Percentiles rank a stretch among this genome's conserved stretches.
These are phyloP conservation scores for Brachionus angularis DNA, from an alignment of 1,140 invertebrate species.

Conservation along the genomic window DNA sequence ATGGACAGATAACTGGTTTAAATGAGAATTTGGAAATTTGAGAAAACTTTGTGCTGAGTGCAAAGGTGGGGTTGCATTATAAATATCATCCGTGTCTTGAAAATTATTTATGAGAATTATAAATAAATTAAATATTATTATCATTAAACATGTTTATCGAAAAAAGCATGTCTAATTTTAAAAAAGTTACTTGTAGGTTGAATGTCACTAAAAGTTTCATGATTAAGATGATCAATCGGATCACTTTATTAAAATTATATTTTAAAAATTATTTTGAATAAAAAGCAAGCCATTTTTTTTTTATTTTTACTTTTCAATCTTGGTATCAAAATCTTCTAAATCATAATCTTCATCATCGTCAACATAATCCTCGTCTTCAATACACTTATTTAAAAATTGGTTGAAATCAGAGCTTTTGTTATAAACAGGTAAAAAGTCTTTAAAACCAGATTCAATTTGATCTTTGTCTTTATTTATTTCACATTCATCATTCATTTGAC, in stretches of 20 bases:
- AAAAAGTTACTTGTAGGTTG: not conserved
- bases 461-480: constrained; percentile 9
- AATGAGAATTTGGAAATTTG: not conserved
- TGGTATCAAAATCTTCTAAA: constrained; percentile 16
- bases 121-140: too few species aligned
- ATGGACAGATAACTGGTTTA: constrained; percentile 4
- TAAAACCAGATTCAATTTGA: not conserved
- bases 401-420: not conserved
- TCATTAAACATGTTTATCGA: too few species aligned
- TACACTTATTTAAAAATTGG: not conserved
- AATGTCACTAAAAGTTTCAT: constrained; percentile 42
- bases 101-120: not conserved
- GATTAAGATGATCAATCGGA: constrained; percentile 30
- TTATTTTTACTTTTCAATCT: not conserved
- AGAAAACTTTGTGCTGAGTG: constrained; percentile 4
- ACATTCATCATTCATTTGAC: not conserved
- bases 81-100: constrained; percentile 19
- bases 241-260: constrained; percentile 2
- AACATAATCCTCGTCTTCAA: too few species aligned
- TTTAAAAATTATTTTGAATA: constrained; percentile 1
- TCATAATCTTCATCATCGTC: constrained; percentile 21
- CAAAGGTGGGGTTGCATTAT: constrained; percentile 3
- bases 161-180: not conserved
- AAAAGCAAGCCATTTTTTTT: not conserved
- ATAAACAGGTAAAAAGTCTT: constrained; percentile 3